Percentiles rank a stretch among this genome's conserved stretches.
Evolutionary conservation across 2,888 invertebrate genomes (phyloP).

Genomic region (Busseola fusca): DNA sequence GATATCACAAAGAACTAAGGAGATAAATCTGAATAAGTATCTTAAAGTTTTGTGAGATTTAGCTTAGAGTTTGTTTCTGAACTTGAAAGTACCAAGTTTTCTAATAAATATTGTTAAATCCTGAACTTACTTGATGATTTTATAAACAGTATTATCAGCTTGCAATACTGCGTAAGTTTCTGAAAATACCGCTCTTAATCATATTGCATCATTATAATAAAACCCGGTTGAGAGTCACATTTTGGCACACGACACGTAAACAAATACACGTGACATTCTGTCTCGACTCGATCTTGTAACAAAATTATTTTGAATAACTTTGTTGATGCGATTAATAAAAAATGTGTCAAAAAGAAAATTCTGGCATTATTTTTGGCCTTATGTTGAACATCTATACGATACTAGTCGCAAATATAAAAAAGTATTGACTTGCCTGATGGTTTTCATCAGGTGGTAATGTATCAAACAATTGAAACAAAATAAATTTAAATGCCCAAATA

Average conservation of each 20-base stretch:
- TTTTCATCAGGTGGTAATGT: constrained; percentile 3
- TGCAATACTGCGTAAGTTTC: constrained; percentile 1
- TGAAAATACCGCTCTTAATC: constrained; percentile 15
- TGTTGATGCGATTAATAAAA: constrained; percentile 17
- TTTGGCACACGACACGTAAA: constrained; percentile 32
- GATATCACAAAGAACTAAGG: constrained; percentile 19
- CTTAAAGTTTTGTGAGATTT: constrained; percentile 28
- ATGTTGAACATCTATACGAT: constrained; percentile 5
- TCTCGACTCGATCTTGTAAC: neutral
- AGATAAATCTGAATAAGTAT: constrained; percentile 36
- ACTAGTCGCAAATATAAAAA: constrained; percentile 5
- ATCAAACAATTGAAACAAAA: constrained; percentile 3
- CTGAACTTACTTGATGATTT: constrained; percentile 17
- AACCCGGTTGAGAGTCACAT: constrained; percentile 24
- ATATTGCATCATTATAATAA: constrained; percentile 5
- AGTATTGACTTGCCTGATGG: constrained; percentile 5
- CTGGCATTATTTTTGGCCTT: neutral
- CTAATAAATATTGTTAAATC: constrained; percentile 25
- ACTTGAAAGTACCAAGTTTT: constrained; percentile 42
- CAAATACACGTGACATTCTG: constrained; percentile 30
- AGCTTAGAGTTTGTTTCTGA: constrained; percentile 24
- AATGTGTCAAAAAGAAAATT: constrained; percentile 11
- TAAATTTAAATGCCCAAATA: constrained; percentile 6
- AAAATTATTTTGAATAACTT: constrained; percentile 13
- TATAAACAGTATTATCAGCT: constrained; percentile 22